Conservation (phyloP, 2,888 invertebrate species). For the Harmothoe impar region DNA sequence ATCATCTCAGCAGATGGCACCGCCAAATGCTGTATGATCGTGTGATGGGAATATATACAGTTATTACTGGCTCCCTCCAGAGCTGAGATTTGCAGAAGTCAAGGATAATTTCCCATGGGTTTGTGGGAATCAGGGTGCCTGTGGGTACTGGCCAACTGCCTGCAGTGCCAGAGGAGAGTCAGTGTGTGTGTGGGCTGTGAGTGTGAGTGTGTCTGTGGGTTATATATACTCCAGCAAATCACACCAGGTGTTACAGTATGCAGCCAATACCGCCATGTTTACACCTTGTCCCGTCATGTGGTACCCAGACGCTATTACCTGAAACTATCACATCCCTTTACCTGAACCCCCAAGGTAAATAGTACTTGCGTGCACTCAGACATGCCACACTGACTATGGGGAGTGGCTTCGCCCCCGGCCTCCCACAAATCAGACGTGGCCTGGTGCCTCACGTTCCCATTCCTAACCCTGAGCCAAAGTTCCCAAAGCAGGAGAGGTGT, state of each 20-base stretch:
- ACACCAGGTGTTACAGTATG: background rate
- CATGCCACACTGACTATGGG: background rate
- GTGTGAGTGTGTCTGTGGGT: no score
- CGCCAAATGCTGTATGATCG: no score
- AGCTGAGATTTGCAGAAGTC: background rate
- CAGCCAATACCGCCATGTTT: background rate
- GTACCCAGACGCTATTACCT: constrained; percentile 11
- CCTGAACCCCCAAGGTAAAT: background rate
- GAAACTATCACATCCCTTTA: constrained; percentile 2
- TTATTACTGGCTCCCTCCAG: background rate
- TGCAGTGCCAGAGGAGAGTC: no score
- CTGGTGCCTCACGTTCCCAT: background rate
- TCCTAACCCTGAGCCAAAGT: background rate
- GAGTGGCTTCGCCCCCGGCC: background rate
- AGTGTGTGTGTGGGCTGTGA: no score
- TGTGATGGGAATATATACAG: background rate
- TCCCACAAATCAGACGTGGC: background rate
- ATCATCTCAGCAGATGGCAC: background rate
- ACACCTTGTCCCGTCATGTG: constrained; percentile 13
- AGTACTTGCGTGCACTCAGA: background rate
- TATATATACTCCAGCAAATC: background rate
- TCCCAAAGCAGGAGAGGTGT: background rate
- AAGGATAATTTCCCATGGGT: background rate
- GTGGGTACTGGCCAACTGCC: no score
- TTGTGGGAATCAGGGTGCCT: background rate